A percentile compares a stretch with the other conserved stretches of the same genome.
These are phyloP conservation scores for Heliconius nattereri DNA, from an alignment of 1,140 invertebrate genomes.

Conservation along the genomic window DNA sequence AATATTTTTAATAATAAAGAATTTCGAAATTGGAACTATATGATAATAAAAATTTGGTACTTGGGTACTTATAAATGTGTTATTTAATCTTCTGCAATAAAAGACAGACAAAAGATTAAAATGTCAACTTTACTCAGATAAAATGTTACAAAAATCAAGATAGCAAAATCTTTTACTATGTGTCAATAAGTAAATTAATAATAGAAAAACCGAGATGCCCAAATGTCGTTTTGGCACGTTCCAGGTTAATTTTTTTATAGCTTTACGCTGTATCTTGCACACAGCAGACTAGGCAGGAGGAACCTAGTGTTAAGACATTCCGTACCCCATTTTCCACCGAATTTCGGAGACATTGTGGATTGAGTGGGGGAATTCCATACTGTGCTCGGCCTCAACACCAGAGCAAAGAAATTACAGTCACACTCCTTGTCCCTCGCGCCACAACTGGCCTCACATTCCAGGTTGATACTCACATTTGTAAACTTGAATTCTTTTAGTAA, in stretches of 20 bases:
- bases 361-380: no score
- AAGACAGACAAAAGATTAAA: background rate
- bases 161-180: background rate
- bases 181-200: slow-evolving; percentile 4
- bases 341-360: no score
- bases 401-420: no score
- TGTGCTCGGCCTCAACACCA: no score
- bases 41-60: no score
- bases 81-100: background rate
- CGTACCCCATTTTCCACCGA: no score
- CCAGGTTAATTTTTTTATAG: background rate
- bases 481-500: slow-evolving; percentile 45
- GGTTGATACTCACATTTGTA: slow-evolving; percentile 47
- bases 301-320: no score
- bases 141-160: background rate
- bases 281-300: no score
- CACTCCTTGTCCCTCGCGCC: no score
- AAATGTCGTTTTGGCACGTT: background rate
- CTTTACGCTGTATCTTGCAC: no score
- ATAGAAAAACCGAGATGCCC: background rate
- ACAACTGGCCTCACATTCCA: background rate
- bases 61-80: background rate
- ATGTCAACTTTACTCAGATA: background rate
- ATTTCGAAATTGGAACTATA: no score
- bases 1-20: no score